Evolutionary conservation across 2,888 invertebrate species (phyloP), one percentile per base, ranked within the genome.

Genomic region (Pseudeuparius sepicola): DNA sequence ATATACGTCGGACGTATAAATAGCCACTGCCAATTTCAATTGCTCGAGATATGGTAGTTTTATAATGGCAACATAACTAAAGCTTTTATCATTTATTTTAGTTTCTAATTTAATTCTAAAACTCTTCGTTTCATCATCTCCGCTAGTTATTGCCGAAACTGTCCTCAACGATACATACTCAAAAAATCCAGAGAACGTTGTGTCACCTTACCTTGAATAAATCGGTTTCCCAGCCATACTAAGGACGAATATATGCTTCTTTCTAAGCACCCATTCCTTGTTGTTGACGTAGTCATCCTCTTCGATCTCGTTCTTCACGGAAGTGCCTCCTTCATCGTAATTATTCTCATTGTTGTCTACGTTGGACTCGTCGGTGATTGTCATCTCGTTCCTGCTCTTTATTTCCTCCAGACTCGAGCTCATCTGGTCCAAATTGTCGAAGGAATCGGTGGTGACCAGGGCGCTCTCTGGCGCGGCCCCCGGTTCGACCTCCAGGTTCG

Each of bases 201-300:
- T n/a, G n/a, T n/a, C n/a, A n/a, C n/a, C n/a, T n/a, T 61, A 83
- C 78, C 86, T 75, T 7, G 92, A 86, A 64, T 94, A 97, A 48
- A 97, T 89, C 10, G 96, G 96, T 64, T 97, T 97, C 2, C 96
- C 96, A 7, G 96, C 90, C 52, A 88, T 83, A 61, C 94, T 94
- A 17, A 96, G 61, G 48, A 97, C 85, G 59, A 97, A 96, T 16
- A 97, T 75, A 65, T 96, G 94, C 57, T 90, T 90, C 40, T 79
- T 79, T 51, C 86, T 81, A 24, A 74, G 71, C 13, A 82, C 71
- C 77, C 93, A 84, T 38, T 79, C 75, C 24, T 73, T 39, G 27
- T 43, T 45, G 11, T 73, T 48, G 78, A 75, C 48, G 71, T 81
- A 79, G 45, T 74, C 71, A 40, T 71, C 71, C 14, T 54, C 53